Evolutionary conservation across 1,140 invertebrate species (phyloP), one percentile per base, ranked within the genome.

Genomic region (Danaus melanippus): DNA sequence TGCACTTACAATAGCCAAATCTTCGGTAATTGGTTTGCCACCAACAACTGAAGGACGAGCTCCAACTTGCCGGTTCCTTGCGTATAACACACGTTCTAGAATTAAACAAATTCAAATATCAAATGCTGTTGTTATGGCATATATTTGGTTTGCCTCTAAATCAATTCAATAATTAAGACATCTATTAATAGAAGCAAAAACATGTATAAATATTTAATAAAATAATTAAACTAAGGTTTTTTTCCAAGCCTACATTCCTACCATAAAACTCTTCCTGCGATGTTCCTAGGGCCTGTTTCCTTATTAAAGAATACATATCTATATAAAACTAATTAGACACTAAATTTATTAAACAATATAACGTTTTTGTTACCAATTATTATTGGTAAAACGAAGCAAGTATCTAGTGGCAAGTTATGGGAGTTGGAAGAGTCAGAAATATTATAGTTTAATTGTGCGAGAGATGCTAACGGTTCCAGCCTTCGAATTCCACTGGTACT

Each of bases 21-120:
- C 90, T 51, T 90, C 88, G 9, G 91, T 90, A 44, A 93, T 92
- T 1, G 92, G 90, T 44, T 75, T 88, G 10, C 92, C 92, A 21
- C 92, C 92, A 8, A 79, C 74, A 1, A 88, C 84, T 39, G 83
- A 69, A 15, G 84, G 75, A 48, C 70, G 79, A 8, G 74, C 64
- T 2, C 83, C 79, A 11, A 68, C 69, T 50, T 73, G 60, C 48
- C 80, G 76, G 58, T 74, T 86, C 15, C 84, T 64, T 1, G 86
- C 79, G 50, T 88, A 88, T 6, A 88, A 60, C 9, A 88, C 80
- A 54, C 84, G 72, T 65, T 88, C 86, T 88, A 74, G 47, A 74
- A 71, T 66, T 42, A 60, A 66, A 69, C 48, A 15, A 49, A 53
- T 12, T 54, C 9, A 46, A 42, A 43, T 9, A 57, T 32, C 21